Evolutionary conservation across 2,113 vertebrate species (phyloP), one percentile per base, ranked within the genome.

Genomic region (Lepus europaeus): DNA sequence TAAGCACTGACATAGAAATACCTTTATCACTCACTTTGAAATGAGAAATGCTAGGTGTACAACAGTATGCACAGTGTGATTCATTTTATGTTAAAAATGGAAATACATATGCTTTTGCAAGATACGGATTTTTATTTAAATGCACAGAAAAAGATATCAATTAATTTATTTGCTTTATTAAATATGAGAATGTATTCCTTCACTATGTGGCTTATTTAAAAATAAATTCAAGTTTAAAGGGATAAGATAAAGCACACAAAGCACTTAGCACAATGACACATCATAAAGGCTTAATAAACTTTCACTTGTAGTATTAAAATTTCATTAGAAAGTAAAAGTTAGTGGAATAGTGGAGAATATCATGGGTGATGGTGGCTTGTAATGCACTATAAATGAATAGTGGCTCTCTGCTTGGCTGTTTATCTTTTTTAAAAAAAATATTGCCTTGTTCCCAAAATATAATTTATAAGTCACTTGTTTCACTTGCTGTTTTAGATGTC

Each of bases 391-490:
- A 61, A 70, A 91, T 89, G 45, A 79, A 53, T 80, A 87, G 36
- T n/a, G 82, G 59, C 89, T 20, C 56, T 91, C 79, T 80, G n/a
- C 2, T 29, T 80, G 27, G 6, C 72, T 61, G 19, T 49, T 68
- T 45, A 25, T 87, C 17, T 95, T 80, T 93, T 84, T 19, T 87
- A 90, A 64, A 68, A 68, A 89, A 95, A 94, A 25, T 72, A 92
- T 7, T 76, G 33, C 85, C 61, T 29, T 79, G 2, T 14, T 89
- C 31, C 36, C 51, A 91, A 86, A 72, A 9, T 70, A 3, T 68
- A 45, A 56, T 74, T 77, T 56, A 79, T 68, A 69, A 51, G 45
- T 85, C 7, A 76, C 17, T 77, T 80, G 19, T 36, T 77, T 76
- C 49, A 29, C 23, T 92, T 64, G 45, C 6, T 80, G 13, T 49